Evolutionary conservation across 2,113 vertebrate genomes (phyloP).

Genomic region (Oncorhynchus clarkii): DNA sequence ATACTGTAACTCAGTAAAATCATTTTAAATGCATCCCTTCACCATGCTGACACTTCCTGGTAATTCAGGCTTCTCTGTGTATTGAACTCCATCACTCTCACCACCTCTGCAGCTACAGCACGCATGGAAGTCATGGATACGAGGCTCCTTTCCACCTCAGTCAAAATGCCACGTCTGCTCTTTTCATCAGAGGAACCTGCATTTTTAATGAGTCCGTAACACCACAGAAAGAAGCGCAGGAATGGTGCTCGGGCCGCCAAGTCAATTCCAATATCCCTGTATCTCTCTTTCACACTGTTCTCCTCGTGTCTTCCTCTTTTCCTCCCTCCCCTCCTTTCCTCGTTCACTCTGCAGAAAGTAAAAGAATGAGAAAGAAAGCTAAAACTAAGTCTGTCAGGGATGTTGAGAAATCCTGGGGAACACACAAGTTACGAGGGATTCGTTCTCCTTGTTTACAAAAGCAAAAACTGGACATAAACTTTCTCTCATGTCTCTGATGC

Average conservation of each 20-base stretch:
- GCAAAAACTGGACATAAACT: slow-evolving; percentile 35
- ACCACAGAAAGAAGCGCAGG: slow-evolving; percentile 10
- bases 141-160: neutral
- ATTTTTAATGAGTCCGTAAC: slow-evolving; percentile 68
- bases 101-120: neutral
- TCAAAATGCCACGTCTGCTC: slow-evolving; percentile 50
- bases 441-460: slow-evolving; percentile 45
- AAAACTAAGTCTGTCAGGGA: slow-evolving; percentile 4
- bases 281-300: slow-evolving; percentile 48
- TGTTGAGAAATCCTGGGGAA: slow-evolving; percentile 2
- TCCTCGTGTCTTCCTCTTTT: slow-evolving; percentile 21
- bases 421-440: slow-evolving; percentile 19
- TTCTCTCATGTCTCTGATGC: slow-evolving; percentile 33
- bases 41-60: neutral
- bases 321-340: neutral
- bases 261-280: slow-evolving; percentile 54
- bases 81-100: neutral
- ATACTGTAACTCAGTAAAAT: too few relatives aligned
- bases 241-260: slow-evolving; percentile 29
- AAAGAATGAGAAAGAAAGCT: neutral
- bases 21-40: neutral
- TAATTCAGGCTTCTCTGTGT: neutral
- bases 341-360: neutral
- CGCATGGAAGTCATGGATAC: neutral
- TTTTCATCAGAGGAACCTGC: slow-evolving; percentile 59